A percentile compares a stretch with the other conserved stretches of the same genome.
Conservation (phyloP, 2,888 invertebrate species). For the Drosophila subsilvestris region DNA sequence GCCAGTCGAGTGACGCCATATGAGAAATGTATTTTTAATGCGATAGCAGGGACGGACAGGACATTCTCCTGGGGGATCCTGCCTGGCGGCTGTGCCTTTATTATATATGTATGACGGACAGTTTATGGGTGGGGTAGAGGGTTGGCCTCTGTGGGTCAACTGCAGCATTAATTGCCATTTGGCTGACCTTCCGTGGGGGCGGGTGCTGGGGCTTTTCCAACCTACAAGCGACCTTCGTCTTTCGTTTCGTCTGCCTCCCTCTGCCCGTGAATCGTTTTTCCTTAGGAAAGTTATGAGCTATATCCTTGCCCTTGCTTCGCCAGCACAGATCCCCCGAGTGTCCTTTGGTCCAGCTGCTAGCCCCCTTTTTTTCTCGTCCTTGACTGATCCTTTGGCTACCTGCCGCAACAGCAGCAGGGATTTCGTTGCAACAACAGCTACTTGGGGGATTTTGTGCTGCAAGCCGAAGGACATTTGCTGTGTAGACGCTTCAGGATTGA, state of each 20-base stretch:
- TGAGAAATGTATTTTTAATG: constrained; percentile 71
- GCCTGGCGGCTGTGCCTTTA: background rate
- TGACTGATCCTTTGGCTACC: constrained; percentile 33
- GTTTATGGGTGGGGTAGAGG: background rate
- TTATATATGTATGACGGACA: background rate
- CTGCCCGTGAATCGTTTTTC: background rate
- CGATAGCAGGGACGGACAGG: background rate
- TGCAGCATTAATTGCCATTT: constrained; percentile 34
- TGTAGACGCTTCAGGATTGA: constrained; percentile 24
- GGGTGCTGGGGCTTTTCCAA: constrained; percentile 1
- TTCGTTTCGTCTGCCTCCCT: background rate
- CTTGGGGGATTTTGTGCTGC: background rate
- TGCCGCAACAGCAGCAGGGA: constrained; percentile 19
- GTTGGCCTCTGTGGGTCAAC: background rate
- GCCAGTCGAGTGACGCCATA: constrained; percentile 49
- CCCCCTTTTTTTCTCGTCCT: constrained; percentile 11
- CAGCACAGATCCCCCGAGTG: background rate
- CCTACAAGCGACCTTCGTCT: constrained; percentile 32
- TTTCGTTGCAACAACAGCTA: background rate
- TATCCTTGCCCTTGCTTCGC: constrained; percentile 1
- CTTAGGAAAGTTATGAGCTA: background rate
- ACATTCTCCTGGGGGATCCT: background rate
- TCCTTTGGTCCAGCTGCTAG: constrained; percentile 3
- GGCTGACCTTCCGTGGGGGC: constrained; percentile 16
- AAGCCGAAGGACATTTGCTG: background rate